phyloP scores from a whole-genome alignment of 2,113 vertebrate genomes.

The Cyanoramphus novaezelandiae region DNA sequence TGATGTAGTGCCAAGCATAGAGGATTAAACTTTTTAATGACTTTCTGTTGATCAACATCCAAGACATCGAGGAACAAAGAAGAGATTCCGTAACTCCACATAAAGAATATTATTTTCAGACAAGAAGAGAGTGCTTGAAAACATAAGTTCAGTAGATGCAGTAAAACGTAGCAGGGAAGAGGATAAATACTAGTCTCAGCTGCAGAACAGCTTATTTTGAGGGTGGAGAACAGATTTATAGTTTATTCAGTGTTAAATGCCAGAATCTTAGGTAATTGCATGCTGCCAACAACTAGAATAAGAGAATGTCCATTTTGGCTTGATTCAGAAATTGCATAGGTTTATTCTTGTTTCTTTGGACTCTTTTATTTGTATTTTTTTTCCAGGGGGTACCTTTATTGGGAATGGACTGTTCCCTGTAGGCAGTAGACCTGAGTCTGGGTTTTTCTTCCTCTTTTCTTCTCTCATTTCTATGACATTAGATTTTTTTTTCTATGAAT shows the following conservation, averaged over 20 bases:
- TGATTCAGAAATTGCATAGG: not conserved
- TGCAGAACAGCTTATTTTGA: not conserved
- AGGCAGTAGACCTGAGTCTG: not conserved
- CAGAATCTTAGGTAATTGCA: not conserved
- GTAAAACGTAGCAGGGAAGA: conserved; percentile 23
- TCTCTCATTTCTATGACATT: not conserved
- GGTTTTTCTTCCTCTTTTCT: not conserved
- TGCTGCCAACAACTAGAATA: not conserved
- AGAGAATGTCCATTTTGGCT: not conserved
- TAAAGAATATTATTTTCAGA: conserved; percentile 73
- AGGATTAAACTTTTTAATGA: conserved; percentile 62
- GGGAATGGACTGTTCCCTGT: not conserved
- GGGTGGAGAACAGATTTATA: not conserved
- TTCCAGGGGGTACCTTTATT: not conserved
- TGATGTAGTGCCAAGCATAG: conserved; percentile 73
- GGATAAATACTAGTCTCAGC: conserved; percentile 14
- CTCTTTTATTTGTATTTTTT: not conserved
- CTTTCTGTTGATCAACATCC: conserved; percentile 62
- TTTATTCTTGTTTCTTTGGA: not conserved
- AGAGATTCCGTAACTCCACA: conserved; percentile 50
- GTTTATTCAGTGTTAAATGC: not conserved
- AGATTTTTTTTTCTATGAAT: not conserved
- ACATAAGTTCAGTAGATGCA: conserved; percentile 29
- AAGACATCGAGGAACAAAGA: conserved; percentile 67
- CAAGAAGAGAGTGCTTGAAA: conserved; percentile 34